Percentiles rank a stretch among this genome's conserved stretches.
phyloP scores from a whole-genome alignment of 1,140 invertebrate genomes.

The Stratiolaelaps scimitus region DNA sequence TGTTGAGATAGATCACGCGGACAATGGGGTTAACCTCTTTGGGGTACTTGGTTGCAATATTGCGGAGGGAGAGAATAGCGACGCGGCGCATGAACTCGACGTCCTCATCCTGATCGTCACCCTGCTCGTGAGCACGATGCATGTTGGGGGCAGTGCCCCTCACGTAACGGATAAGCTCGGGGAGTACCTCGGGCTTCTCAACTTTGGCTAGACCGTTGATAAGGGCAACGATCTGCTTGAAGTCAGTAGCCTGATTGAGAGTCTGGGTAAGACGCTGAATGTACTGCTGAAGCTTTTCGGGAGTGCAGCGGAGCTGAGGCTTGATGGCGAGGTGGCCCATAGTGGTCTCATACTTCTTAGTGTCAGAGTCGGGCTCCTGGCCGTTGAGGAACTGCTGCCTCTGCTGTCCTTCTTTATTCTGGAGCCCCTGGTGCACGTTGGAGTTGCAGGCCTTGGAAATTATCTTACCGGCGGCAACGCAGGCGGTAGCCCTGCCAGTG shows the following conservation, averaged over 20 bases:
- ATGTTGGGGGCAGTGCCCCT: conserved; percentile 13
- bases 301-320: conserved; percentile 17
- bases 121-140: conserved; percentile 9
- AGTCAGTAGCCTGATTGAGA: conserved; percentile 2
- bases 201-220: conserved; percentile 22
- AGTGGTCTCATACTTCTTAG: background rate
- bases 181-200: conserved; percentile 25
- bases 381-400: background rate
- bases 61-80: conserved; percentile 9
- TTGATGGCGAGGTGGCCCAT: conserved; percentile 24
- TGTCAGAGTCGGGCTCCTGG: background rate
- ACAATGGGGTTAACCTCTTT: conserved; percentile 19
- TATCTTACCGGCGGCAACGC: conserved; percentile 26
- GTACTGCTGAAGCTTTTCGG: conserved; percentile 22
- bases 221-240: conserved; percentile 16
- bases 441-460: conserved; percentile 26
- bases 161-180: background rate
- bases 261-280: conserved; percentile 20
- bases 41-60: conserved; percentile 14
- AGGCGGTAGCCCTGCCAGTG: conserved; percentile 22
- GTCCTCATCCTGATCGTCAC: background rate
- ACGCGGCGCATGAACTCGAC: conserved; percentile 12
- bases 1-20: conserved; percentile 17
- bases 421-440: background rate
- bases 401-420: background rate